Evolutionary conservation across 2,113 vertebrate species (phyloP).

Genomic region (Podarcis raffonei): DNA sequence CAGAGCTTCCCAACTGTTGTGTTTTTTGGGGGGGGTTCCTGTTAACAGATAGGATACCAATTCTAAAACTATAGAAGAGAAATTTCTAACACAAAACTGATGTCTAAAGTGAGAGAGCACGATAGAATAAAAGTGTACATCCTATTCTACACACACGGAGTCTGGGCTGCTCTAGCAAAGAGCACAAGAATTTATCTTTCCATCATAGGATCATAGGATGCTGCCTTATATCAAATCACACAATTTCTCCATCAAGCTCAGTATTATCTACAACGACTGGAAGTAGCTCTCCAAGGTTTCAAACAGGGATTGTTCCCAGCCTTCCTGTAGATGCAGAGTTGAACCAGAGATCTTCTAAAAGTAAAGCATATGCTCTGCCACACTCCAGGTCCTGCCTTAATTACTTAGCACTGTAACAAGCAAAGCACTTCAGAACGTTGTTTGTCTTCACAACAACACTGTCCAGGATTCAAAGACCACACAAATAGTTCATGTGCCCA

Average conservation of each 20-base stretch:
- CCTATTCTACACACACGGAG: not conserved
- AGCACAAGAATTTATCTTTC: not conserved
- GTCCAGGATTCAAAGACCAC: not conserved
- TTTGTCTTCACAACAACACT: not conserved
- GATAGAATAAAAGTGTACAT: not conserved
- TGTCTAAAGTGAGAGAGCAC: constrained; percentile 8
- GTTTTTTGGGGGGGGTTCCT: too few relatives aligned
- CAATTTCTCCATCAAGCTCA: not conserved
- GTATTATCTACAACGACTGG: too few relatives aligned
- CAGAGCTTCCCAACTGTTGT: constrained; percentile 8
- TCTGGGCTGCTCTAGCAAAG: not conserved
- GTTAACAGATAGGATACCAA: too few relatives aligned
- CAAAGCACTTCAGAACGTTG: not conserved
- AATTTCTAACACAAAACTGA: not conserved
- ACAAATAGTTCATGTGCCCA: not conserved
- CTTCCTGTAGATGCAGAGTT: not conserved
- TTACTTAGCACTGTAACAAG: not conserved
- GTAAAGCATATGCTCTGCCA: not conserved
- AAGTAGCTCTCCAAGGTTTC: not conserved
- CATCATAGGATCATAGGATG: too few relatives aligned
- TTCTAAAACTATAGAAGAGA: not conserved
- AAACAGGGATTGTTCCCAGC: not conserved
- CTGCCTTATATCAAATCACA: not conserved
- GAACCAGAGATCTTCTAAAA: not conserved
- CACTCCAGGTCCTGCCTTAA: not conserved